phyloP scores from a whole-genome alignment of 1,140 invertebrate species.

The Penaeus chinensis region DNA sequence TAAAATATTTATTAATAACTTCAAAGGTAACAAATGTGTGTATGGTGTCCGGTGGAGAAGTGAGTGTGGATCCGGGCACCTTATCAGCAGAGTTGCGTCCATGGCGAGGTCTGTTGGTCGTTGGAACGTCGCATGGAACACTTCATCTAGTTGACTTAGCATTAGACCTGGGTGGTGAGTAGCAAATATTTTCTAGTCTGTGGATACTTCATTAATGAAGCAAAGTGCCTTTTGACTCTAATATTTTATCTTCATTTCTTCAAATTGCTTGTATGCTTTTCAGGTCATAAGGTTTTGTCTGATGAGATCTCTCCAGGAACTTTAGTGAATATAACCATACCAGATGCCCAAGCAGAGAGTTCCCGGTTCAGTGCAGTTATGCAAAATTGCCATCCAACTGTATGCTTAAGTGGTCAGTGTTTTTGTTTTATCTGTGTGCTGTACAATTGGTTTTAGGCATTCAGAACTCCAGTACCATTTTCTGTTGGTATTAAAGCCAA shows the following conservation, averaged over 20 bases:
- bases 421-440: neutral
- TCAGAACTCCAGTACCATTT: too few species aligned
- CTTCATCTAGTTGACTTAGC: conserved; percentile 49
- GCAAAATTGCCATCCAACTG: conserved; percentile 41
- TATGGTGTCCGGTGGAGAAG: conserved; percentile 49
- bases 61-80: conserved; percentile 37
- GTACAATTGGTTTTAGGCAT: too few species aligned
- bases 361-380: conserved; percentile 22
- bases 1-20: neutral
- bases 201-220: neutral
- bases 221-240: too few species aligned
- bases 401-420: conserved; percentile 46
- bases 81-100: conserved; percentile 37
- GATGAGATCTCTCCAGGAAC: conserved; percentile 51
- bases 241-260: neutral
- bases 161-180: conserved; percentile 42
- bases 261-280: neutral
- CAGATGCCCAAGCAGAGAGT: conserved; percentile 38
- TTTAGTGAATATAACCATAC: conserved; percentile 13
- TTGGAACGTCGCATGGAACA: conserved; percentile 45
- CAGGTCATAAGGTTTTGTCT: conserved; percentile 51
- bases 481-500: too few species aligned
- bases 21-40: conserved; percentile 39
- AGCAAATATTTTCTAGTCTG: neutral
- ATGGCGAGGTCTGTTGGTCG: conserved; percentile 46